These are phyloP conservation scores for Petroica traversi DNA, from an alignment of 2,113 vertebrate genomes.

Conservation along the genomic window DNA sequence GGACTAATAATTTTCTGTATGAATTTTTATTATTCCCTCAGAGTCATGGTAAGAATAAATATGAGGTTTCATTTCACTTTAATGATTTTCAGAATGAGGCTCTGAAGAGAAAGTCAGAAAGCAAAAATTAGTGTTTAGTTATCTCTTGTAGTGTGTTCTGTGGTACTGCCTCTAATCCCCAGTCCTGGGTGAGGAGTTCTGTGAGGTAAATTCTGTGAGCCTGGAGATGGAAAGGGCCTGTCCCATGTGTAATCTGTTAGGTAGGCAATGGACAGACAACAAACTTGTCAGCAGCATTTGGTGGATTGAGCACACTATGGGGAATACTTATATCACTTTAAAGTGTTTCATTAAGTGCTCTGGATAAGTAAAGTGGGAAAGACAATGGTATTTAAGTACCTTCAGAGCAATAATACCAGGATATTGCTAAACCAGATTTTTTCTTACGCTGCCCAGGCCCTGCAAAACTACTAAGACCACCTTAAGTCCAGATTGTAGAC, in stretches of 20 bases:
- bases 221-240: neutral
- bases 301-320: neutral
- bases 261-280: neutral
- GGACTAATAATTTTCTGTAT: neutral
- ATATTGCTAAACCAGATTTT: neutral
- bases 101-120: neutral
- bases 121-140: neutral
- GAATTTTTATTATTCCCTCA: constrained; percentile 16
- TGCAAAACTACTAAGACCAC: neutral
- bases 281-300: neutral
- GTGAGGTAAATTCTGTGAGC: neutral
- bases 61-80: neutral
- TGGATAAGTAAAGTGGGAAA: neutral
- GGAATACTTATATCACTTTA: neutral
- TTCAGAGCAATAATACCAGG: neutral
- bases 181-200: neutral
- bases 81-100: neutral
- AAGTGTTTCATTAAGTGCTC: neutral
- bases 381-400: neutral
- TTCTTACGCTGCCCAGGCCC: neutral
- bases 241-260: rapidly evolving
- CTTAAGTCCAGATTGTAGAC: neutral
- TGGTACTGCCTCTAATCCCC: neutral
- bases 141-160: neutral
- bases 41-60: constrained; percentile 2